phyloP scores from a whole-genome alignment of 2,113 vertebrate species.

The Xerus inauris region DNA sequence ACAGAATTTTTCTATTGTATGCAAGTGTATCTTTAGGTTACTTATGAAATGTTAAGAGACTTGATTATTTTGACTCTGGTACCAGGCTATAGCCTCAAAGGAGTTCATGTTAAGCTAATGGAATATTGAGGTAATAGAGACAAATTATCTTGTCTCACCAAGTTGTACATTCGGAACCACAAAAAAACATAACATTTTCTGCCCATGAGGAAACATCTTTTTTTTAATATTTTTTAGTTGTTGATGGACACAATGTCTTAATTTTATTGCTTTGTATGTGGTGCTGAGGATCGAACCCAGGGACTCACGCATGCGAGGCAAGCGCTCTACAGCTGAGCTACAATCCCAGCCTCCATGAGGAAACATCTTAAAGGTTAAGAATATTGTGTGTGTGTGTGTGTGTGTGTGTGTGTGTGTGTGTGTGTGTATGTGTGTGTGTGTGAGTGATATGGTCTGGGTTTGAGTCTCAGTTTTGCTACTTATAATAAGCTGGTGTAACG shows the following conservation, averaged over 20 bases:
- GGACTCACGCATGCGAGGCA: no score
- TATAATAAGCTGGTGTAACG: background rate
- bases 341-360: no score
- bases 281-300: no score
- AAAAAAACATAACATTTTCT: background rate
- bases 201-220: no score
- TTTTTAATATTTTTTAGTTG: no score
- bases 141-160: background rate
- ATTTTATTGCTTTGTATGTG: no score
- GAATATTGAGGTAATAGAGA: background rate
- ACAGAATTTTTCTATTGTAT: background rate
- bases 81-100: background rate
- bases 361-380: background rate
- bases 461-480: background rate
- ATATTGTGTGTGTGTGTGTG: background rate
- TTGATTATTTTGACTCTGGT: background rate
- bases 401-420: background rate
- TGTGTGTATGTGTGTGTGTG: background rate
- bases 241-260: no score
- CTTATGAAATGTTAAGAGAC: conserved; percentile 15
- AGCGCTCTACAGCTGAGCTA: no score
- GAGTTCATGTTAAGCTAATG: background rate
- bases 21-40: background rate
- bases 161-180: background rate
- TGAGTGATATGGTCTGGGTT: background rate